Evolutionary conservation across 2,888 invertebrate species (phyloP).

Genomic region (Andrena bicolor): DNA sequence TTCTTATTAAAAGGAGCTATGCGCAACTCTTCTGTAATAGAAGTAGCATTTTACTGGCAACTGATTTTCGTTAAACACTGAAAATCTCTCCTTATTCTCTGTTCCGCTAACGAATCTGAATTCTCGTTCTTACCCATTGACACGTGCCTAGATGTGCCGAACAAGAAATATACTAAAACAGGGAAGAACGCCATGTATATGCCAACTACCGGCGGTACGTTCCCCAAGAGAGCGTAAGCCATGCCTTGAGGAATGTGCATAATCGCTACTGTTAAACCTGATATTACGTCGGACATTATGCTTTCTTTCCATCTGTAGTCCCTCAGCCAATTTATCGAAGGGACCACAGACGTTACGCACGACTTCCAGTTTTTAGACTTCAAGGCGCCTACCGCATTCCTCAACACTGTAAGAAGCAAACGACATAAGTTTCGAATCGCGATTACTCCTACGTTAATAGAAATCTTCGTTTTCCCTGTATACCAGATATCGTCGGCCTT

Average conservation of each 20-base stretch:
- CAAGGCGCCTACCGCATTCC: constrained; percentile 56
- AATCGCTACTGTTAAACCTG: constrained; percentile 94
- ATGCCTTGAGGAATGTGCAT: constrained; percentile 94
- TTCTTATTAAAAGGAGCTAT: constrained; percentile 64
- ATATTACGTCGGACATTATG: constrained; percentile 90
- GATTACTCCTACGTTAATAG: no score
- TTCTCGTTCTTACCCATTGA: constrained; percentile 87
- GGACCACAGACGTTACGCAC: constrained; percentile 83
- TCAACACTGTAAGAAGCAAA: constrained; percentile 59
- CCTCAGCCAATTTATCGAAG: constrained; percentile 88
- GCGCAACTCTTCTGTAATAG: constrained; percentile 66
- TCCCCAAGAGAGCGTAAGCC: constrained; percentile 87
- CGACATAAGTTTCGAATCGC: neutral
- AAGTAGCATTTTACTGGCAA: constrained; percentile 59
- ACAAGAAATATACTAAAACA: constrained; percentile 87
- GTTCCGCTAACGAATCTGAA: neutral
- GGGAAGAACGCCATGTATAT: constrained; percentile 87
- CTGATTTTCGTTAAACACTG: neutral
- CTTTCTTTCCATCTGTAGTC: constrained; percentile 88
- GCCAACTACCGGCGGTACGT: constrained; percentile 86
- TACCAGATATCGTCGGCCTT: constrained; percentile 84
- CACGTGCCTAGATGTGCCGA: constrained; percentile 89
- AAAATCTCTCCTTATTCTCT: neutral
- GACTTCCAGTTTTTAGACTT: constrained; percentile 74
- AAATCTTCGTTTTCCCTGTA: no score